These are phyloP conservation scores for Myotis planiceps DNA, from an alignment of 2,797 vertebrate species.

Conservation along the genomic window DNA sequence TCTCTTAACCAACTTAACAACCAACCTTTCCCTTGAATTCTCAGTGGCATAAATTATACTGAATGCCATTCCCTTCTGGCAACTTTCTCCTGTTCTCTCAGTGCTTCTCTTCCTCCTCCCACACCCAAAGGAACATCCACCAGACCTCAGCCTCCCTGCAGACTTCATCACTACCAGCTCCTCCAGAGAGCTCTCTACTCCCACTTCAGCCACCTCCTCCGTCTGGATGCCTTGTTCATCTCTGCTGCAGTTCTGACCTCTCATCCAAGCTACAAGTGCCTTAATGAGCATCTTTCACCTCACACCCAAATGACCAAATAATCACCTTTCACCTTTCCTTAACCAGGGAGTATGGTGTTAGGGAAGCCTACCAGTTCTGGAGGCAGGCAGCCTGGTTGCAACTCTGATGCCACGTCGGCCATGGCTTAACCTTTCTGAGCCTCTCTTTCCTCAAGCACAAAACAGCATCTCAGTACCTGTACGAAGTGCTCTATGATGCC, in stretches of 20 bases:
- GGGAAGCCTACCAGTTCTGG: not conserved
- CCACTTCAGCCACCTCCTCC: not conserved
- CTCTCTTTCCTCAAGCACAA: not conserved
- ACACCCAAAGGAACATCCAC: not conserved
- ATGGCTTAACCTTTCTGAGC: not conserved
- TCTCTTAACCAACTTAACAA: slow-evolving; percentile 11
- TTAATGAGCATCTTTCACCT: not conserved
- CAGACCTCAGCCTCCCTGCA: not conserved
- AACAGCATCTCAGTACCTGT: not conserved
- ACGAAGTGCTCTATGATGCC: not conserved
- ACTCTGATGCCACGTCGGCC: not conserved
- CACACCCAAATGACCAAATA: not conserved
- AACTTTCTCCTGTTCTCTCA: not conserved
- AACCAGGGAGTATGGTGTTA: not conserved
- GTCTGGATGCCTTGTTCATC: not conserved
- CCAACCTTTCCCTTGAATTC: not conserved
- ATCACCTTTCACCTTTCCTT: not conserved
- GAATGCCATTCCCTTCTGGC: not conserved
- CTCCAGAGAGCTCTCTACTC: not conserved
- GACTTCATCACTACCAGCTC: not conserved
- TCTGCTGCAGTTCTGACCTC: not conserved
- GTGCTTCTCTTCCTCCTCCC: not conserved
- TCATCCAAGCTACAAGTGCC: not conserved
- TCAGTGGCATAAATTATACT: not conserved
- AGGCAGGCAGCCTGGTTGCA: not conserved